Conservation (phyloP, 2,797 vertebrate species). For the Erethizon dorsatum region DNA sequence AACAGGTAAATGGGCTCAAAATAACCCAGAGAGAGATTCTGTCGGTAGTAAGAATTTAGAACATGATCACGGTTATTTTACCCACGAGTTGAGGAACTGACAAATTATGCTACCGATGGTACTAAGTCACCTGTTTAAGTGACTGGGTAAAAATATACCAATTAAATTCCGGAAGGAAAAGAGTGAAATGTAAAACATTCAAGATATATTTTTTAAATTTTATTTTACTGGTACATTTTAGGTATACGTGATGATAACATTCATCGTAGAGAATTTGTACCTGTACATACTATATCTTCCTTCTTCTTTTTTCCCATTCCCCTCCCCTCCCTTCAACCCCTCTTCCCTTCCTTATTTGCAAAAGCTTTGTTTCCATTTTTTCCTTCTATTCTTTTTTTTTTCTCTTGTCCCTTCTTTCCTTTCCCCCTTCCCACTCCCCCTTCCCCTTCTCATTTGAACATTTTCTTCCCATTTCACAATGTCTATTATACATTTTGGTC, state of each 20-base stretch:
- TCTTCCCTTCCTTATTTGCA: not conserved
- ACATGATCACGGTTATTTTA: not conserved
- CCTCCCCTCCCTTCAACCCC: not conserved
- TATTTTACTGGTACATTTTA: not conserved
- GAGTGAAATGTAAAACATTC: constrained; percentile 16
- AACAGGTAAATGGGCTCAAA: not conserved
- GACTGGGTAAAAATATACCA: not conserved
- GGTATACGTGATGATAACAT: not conserved
- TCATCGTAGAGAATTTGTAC: not conserved
- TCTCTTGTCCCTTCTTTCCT: not conserved
- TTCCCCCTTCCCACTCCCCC: not conserved
- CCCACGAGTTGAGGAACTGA: not conserved
- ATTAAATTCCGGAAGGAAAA: constrained; percentile 14
- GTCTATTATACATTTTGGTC: not conserved
- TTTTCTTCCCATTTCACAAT: not conserved
- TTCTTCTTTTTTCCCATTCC: not conserved
- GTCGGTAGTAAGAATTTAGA: not conserved
- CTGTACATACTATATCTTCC: not conserved
- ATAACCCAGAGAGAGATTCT: not conserved
- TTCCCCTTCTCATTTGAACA: not conserved
- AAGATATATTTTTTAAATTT: not conserved
- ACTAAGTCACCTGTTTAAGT: not conserved
- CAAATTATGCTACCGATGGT: not conserved
- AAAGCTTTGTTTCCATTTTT: not conserved
- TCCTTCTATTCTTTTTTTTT: not conserved